Evolutionary conservation across 1,140 invertebrate species (phyloP).

Genomic region (Macrotrachela quadricornifera): DNA sequence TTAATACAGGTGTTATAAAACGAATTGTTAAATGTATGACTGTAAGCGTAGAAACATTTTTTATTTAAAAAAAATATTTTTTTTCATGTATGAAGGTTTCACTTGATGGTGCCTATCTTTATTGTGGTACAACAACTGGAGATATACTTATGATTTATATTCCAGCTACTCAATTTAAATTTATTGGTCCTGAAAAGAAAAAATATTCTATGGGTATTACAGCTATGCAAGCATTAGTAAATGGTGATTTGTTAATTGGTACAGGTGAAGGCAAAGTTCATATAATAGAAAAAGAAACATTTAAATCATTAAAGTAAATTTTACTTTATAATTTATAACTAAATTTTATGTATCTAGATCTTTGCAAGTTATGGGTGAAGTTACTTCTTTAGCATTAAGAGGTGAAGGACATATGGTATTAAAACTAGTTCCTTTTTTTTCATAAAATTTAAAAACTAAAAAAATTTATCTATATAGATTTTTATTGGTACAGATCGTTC

Average conservation of each 20-base stretch:
- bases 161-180: conserved; percentile 16
- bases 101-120: conserved; percentile 24
- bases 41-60: conserved; percentile 12
- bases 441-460: too few species aligned
- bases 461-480: too few species aligned
- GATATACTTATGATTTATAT: conserved; percentile 35
- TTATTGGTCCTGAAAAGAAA: conserved; percentile 23
- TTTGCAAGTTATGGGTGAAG: conserved; percentile 34
- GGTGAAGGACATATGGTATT: conserved; percentile 29
- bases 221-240: conserved; percentile 39
- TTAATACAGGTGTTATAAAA: conserved; percentile 33
- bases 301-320: conserved; percentile 1
- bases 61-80: background rate
- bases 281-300: conserved; percentile 9
- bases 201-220: conserved; percentile 38
- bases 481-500: conserved; percentile 48
- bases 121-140: conserved; percentile 59
- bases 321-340: conserved; percentile 1
- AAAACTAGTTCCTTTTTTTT: too few species aligned
- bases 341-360: conserved; percentile 33
- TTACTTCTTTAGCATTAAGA: conserved; percentile 28
- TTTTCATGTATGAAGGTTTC: background rate
- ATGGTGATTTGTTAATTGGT: conserved; percentile 42
- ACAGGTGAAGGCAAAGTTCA: conserved; percentile 53
- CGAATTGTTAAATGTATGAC: conserved; percentile 27